Conservation (phyloP, 2,797 vertebrate genomes). For the Haliaeetus albicilla region DNA sequence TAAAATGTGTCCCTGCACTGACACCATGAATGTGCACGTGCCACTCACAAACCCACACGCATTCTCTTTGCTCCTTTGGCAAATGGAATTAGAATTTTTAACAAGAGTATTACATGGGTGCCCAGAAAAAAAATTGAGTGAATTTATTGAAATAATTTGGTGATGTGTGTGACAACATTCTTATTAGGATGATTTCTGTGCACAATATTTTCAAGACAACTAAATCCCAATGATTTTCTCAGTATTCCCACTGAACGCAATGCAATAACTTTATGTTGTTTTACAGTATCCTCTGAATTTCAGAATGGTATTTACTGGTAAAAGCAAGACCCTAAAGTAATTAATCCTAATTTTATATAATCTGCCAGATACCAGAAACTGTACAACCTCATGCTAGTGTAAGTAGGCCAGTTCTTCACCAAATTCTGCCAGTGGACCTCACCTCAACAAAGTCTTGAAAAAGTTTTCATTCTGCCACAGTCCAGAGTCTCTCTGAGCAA, state of each 20-base stretch:
- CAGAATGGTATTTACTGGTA: not conserved
- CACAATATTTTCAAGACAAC: not conserved
- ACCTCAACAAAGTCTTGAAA: not conserved
- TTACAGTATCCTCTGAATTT: not conserved
- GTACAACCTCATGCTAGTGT: not conserved
- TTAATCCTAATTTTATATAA: not conserved
- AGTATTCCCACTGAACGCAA: not conserved
- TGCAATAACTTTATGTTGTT: not conserved
- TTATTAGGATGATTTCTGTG: not conserved
- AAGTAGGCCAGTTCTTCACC: not conserved
- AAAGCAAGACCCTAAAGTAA: not conserved
- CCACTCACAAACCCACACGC: accelerated
- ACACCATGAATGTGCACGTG: not conserved
- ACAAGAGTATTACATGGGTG: not conserved
- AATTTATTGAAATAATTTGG: not conserved
- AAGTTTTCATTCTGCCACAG: not conserved
- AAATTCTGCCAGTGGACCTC: not conserved
- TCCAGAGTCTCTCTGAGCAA: not conserved
- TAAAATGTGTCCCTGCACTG: not conserved
- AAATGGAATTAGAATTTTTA: not conserved
- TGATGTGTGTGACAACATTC: not conserved
- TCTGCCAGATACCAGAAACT: not conserved
- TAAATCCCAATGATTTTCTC: not conserved
- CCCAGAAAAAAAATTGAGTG: not conserved
- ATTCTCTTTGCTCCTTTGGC: not conserved